Base-by-base conservation (phyloP, 1,140 invertebrate species). In the Goniozus legneri region DNA sequence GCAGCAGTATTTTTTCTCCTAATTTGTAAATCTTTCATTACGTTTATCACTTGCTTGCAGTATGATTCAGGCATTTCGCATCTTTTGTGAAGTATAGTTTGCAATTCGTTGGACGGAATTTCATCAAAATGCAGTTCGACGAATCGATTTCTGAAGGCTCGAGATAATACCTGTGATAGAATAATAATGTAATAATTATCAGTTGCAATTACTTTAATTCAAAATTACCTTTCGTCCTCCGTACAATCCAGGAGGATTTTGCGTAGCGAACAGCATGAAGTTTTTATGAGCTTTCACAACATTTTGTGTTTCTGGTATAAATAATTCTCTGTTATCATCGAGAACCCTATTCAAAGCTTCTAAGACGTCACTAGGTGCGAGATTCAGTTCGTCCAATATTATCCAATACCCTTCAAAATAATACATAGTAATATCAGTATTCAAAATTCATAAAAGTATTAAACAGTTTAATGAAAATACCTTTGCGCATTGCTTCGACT, bases 231-330 rank as follows among this genome's bases (percentile, higher is more conserved):
- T 99, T 42, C 97, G 78, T 3, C 97, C 97, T 14, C 95, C 96
- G 68, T 99, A 99, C 1, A 90, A 74, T 2, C 96, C 97, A 3
- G 96, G 93, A 12, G 97, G 97, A 82, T 99, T 99, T 77, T 99
- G 96, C 1, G 97, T 99, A 0, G 97, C 97, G 75, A 99, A 99
- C 0, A 99, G 74, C 85, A 95, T 92, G 65, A 99, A 99, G 54
- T 89, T 87, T 0, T 85, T 82, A 79, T 99, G 89, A 3, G 97
- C 97, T 76, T 88, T 92, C 0, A 99, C 83, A 8, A 85, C 81
- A 55, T 89, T 83, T 73, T 97, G 94, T 0, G 93, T 98, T 78
- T 99, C 97, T 0, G 96, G 84, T 52, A 99, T 97, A 57, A 93
- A 99, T 1, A 99, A 71, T 71, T 99, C 96, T 32, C 95, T 77